Evolutionary conservation across 2,113 vertebrate genomes (phyloP).

Genomic region (Potamarius usumacintae): DNA sequence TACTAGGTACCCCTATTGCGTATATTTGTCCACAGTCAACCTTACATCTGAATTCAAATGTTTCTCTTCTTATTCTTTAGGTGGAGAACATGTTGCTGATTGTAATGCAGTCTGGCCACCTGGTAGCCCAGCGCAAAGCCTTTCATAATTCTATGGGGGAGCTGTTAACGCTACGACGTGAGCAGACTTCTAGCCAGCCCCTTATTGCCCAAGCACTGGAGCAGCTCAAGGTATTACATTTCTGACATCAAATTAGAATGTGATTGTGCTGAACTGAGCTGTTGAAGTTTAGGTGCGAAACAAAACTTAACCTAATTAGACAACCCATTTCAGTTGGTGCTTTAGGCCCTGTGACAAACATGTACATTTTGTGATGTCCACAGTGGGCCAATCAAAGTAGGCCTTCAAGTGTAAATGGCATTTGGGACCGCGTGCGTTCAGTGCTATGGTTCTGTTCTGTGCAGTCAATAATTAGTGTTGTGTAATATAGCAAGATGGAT

Average conservation of each 20-base stretch:
- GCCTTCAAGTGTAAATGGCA: not conserved
- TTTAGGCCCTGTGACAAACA: not conserved
- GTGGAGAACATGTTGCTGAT: slow-evolving; percentile 90
- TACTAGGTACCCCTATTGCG: not conserved
- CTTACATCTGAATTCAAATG: not conserved
- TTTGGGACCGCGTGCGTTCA: not conserved
- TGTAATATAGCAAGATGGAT: not conserved
- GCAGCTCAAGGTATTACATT: slow-evolving; percentile 86
- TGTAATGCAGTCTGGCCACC: slow-evolving; percentile 89
- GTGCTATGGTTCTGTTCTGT: not conserved
- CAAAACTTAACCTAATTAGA: not conserved
- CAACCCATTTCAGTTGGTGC: not conserved
- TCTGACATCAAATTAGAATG: not conserved
- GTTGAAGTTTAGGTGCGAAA: not conserved
- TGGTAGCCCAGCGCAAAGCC: slow-evolving; percentile 86
- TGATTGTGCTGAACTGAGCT: not conserved
- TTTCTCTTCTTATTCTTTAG: slow-evolving; percentile 63
- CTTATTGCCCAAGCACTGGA: slow-evolving; percentile 89
- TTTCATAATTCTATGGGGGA: slow-evolving; percentile 92
- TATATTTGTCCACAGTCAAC: not conserved
- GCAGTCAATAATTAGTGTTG: not conserved
- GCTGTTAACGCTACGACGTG: slow-evolving; percentile 82
- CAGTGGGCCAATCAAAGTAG: not conserved
- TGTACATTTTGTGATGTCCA: not conserved
- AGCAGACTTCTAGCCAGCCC: slow-evolving; percentile 96